Evolutionary conservation across 1,140 invertebrate species (phyloP).

Genomic region (Ridgeia piscesae): DNA sequence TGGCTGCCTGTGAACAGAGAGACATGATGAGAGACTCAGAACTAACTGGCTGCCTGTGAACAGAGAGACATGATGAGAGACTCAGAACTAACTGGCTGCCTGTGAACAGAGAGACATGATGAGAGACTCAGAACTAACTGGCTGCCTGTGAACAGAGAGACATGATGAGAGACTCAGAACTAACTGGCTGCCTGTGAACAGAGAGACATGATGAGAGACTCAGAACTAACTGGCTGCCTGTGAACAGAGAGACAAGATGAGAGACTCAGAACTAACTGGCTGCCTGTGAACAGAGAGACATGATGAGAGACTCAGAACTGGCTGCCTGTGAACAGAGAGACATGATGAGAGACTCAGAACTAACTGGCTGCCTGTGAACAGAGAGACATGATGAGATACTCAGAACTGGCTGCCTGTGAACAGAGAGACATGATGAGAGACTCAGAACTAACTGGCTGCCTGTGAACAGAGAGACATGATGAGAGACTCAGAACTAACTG

Average conservation of each 20-base stretch:
- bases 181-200: conserved; percentile 76
- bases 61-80: conserved; percentile 77
- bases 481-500: too few relatives aligned
- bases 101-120: conserved; percentile 55
- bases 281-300: conserved; percentile 65
- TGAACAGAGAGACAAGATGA: conserved; percentile 64
- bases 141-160: too few relatives aligned
- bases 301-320: too few relatives aligned
- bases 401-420: too few relatives aligned
- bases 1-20: conserved; percentile 71
- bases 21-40: too few relatives aligned
- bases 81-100: conserved; percentile 83
- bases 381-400: neutral
- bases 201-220: neutral
- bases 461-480: conserved; percentile 55
- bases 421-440: conserved; percentile 77
- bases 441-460: conserved; percentile 83
- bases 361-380: conserved; percentile 76
- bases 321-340: too few relatives aligned
- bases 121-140: too few relatives aligned
- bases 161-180: conserved; percentile 86
- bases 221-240: too few relatives aligned
- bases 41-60: too few relatives aligned
- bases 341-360: conserved; percentile 86
- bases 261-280: conserved; percentile 85